Percentiles rank a stretch among this genome's conserved stretches.
phyloP scores from a whole-genome alignment of 2,888 invertebrate genomes.

The Tineola bisselliella region DNA sequence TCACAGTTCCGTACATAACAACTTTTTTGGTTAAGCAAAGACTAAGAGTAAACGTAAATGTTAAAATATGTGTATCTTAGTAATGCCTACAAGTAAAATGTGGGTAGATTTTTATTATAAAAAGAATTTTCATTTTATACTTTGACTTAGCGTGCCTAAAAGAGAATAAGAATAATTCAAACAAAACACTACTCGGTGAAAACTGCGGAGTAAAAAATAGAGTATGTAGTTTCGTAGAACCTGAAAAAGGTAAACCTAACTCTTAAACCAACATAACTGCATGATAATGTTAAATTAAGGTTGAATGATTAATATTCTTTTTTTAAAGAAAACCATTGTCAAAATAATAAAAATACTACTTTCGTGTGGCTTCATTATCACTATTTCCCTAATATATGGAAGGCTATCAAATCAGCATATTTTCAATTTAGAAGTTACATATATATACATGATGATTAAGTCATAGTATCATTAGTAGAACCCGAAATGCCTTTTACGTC shows the following conservation, averaged over 20 bases:
- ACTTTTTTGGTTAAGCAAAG: too few relatives aligned
- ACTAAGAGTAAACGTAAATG: too few relatives aligned
- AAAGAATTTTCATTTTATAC: neutral
- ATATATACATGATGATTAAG: too few relatives aligned
- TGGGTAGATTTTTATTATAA: neutral
- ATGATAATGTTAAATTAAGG: neutral
- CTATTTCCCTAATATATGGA: too few relatives aligned
- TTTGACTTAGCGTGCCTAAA: neutral
- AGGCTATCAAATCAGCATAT: too few relatives aligned
- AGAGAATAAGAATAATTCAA: neutral
- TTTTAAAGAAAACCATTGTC: neutral
- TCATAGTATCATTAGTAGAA: too few relatives aligned
- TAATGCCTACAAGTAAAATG: neutral
- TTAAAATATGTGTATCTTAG: too few relatives aligned
- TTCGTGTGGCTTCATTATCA: too few relatives aligned
- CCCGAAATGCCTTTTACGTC: too few relatives aligned
- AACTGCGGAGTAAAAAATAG: neutral
- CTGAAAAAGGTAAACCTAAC: neutral
- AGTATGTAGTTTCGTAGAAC: neutral
- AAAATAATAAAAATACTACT: too few relatives aligned
- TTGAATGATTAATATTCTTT: neutral
- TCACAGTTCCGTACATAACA: too few relatives aligned
- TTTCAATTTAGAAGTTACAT: too few relatives aligned
- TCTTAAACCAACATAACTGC: neutral
- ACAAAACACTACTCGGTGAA: neutral